These are phyloP conservation scores for Echiichthys vipera DNA, from an alignment of 2,797 vertebrate genomes.

Conservation along the genomic window DNA sequence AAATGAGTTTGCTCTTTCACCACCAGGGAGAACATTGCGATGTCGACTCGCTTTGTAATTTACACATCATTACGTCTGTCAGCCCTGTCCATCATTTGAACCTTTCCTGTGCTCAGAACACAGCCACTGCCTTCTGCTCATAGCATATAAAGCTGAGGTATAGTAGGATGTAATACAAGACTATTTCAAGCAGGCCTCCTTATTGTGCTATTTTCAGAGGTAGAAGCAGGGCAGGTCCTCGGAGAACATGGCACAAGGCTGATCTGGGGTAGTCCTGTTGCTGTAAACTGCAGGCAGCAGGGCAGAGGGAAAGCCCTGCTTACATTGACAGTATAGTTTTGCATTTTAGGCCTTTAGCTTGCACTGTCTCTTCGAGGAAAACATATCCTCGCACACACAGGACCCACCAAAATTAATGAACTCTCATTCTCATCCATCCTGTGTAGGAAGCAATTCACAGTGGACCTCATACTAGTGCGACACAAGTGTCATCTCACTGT, in stretches of 20 bases:
- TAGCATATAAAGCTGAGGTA: conserved; percentile 48
- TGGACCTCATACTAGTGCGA: conserved; percentile 55
- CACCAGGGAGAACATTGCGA: conserved; percentile 60
- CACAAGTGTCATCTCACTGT: conserved; percentile 55
- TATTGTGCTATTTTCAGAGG: conserved; percentile 82
- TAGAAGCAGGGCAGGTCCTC: conserved; percentile 78
- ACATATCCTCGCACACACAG: background rate
- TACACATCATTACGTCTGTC: conserved; percentile 70
- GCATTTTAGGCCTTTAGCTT: conserved; percentile 33
- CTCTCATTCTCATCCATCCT: conserved; percentile 24
- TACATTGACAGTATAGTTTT: conserved; percentile 15
- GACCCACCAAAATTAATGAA: background rate
- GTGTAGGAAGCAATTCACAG: conserved; percentile 60
- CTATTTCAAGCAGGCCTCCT: conserved; percentile 77
- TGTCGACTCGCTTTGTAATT: conserved; percentile 65
- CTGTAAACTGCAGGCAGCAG: conserved; percentile 12
- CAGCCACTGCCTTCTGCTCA: conserved; percentile 21
- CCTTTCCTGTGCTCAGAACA: conserved; percentile 27
- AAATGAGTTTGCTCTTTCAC: conserved; percentile 77
- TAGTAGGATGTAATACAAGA: conserved; percentile 41
- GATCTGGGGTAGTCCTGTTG: conserved; percentile 64
- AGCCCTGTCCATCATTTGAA: conserved; percentile 66
- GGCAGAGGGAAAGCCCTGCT: conserved; percentile 50
- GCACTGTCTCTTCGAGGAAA: conserved; percentile 5
- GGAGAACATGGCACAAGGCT: conserved; percentile 66